phyloP scores from a whole-genome alignment of 2,113 vertebrate genomes.

The Poeciliopsis prolifica region DNA sequence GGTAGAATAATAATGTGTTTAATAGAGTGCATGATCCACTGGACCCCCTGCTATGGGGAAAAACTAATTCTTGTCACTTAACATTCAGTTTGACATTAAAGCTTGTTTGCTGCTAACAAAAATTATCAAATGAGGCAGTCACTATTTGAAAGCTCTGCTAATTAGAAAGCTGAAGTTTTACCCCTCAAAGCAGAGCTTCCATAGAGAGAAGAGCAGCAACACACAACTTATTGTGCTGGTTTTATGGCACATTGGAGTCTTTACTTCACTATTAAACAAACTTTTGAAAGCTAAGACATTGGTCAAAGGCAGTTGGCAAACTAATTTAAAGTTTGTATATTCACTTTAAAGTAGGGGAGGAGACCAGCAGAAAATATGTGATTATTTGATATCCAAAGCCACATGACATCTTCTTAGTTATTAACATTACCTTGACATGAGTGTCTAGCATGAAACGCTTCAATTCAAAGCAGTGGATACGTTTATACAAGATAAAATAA shows the following conservation, averaged over 20 bases:
- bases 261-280: constrained; percentile 9
- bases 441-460: neutral
- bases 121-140: constrained; percentile 56
- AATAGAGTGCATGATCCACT: constrained; percentile 43
- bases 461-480: neutral
- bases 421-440: neutral
- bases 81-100: constrained; percentile 52
- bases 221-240: constrained; percentile 2
- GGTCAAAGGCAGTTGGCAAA: too few relatives aligned
- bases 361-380: too few relatives aligned
- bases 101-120: constrained; percentile 45
- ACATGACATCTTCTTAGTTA: neutral
- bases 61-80: constrained; percentile 56
- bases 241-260: neutral
- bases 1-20: constrained; percentile 42
- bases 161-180: constrained; percentile 46
- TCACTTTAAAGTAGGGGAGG: neutral
- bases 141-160: constrained; percentile 44
- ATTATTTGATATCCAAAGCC: neutral
- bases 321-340: too few relatives aligned
- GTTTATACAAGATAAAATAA: neutral
- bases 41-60: constrained; percentile 23
- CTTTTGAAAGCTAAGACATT: neutral
- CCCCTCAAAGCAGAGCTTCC: constrained; percentile 28
- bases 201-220: constrained; percentile 16